Percentiles rank a stretch among this genome's conserved stretches.
phyloP scores from a whole-genome alignment of 2,113 vertebrate genomes.

The Lophura nycthemera region DNA sequence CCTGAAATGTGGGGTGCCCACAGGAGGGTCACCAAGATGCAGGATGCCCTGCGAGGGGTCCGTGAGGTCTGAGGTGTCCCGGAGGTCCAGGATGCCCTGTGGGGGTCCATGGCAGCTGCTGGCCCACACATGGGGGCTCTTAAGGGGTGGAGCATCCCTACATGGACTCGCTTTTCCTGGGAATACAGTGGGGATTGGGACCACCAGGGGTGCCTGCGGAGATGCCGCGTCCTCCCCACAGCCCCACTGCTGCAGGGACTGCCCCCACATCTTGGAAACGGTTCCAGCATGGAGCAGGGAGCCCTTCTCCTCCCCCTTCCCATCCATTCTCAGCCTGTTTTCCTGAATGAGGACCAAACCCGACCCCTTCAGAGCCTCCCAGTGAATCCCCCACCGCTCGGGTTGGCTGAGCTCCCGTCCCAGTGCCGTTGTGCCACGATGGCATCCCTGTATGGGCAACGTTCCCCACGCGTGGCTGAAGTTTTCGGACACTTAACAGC shows the following conservation, averaged over 20 bases:
- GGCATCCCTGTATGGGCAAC: background rate
- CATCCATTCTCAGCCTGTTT: background rate
- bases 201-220: no score
- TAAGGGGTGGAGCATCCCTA: background rate
- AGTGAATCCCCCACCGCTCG: no score
- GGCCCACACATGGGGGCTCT: background rate
- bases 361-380: background rate
- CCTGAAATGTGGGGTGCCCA: no score
- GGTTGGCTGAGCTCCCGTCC: background rate
- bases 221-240: background rate
- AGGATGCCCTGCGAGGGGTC: no score
- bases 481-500: background rate
- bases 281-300: background rate
- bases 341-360: background rate
- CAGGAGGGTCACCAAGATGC: no score
- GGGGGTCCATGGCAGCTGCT: accelerated
- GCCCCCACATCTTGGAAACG: background rate
- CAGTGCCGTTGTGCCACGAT: background rate
- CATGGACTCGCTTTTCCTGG: background rate
- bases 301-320: background rate
- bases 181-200: background rate
- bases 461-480: accelerated
- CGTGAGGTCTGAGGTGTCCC: no score
- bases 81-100: no score
- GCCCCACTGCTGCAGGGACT: no score